phyloP scores from a whole-genome alignment of 2,797 vertebrate genomes.

The Prionace glauca region DNA sequence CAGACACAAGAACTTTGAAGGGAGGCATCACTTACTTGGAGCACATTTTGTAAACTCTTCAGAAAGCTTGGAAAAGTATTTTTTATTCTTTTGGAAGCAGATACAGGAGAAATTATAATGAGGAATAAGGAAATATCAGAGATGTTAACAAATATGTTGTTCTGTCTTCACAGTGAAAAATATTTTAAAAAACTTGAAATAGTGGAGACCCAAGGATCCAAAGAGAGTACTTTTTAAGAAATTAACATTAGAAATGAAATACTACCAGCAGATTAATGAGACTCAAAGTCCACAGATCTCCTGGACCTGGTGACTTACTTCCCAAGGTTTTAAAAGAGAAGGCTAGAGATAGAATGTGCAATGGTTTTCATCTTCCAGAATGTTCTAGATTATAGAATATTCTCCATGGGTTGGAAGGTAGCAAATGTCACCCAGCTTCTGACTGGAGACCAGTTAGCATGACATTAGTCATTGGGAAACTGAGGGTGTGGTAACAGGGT shows the following conservation, averaged over 20 bases:
- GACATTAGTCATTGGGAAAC: neutral
- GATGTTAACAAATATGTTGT: no score
- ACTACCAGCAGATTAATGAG: neutral
- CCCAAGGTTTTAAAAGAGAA: neutral
- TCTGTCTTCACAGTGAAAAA: neutral
- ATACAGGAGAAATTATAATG: no score
- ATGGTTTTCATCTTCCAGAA: neutral
- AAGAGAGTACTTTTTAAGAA: neutral
- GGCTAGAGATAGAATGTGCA: no score
- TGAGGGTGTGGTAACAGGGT: neutral
- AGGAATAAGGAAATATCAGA: no score
- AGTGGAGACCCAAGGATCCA: no score
- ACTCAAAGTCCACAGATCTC: neutral
- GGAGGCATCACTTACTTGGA: no score
- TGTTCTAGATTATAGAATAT: neutral
- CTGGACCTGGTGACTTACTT: neutral
- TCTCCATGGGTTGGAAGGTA: neutral
- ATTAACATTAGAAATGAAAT: neutral
- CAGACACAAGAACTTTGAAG: no score
- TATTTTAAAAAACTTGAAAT: neutral
- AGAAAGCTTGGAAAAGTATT: no score
- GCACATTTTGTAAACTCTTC: no score
- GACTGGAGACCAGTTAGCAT: neutral
- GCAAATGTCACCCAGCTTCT: neutral
- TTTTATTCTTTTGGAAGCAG: no score